phyloP scores from a whole-genome alignment of 2,113 vertebrate species.

The Hippocampus guttulatus region DNA sequence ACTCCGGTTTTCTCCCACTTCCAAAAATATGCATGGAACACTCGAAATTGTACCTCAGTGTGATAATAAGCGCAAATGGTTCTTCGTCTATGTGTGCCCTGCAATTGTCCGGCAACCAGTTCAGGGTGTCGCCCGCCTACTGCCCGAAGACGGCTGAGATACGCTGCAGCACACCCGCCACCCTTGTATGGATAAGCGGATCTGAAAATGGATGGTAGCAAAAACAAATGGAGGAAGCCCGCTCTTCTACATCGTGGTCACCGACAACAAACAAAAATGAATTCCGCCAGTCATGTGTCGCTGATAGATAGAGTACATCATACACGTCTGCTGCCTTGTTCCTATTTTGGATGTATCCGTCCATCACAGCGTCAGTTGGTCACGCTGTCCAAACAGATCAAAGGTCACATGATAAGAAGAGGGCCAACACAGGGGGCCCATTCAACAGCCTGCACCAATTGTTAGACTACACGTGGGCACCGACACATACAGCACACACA shows the following conservation, averaged over 20 bases:
- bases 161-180: no score
- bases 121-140: no score
- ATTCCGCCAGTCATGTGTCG: neutral
- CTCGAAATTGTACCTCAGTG: no score
- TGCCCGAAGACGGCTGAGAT: no score
- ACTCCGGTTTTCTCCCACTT: no score
- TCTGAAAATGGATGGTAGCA: neutral
- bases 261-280: neutral
- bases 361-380: conserved; percentile 42
- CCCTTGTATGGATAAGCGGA: no score
- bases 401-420: conserved; percentile 70
- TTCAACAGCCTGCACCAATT: conserved; percentile 45
- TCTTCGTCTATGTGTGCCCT: no score
- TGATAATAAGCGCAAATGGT: no score
- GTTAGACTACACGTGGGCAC: conserved; percentile 52
- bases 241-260: neutral
- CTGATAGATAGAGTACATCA: neutral
- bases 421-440: conserved; percentile 56
- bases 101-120: no score
- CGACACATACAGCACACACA: conserved; percentile 16
- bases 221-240: neutral
- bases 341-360: conserved; percentile 19
- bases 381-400: conserved; percentile 72
- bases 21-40: no score
- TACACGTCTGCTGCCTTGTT: neutral